Evolutionary conservation across 2,113 vertebrate species (phyloP).

Genomic region (Rhynchomys soricoides): DNA sequence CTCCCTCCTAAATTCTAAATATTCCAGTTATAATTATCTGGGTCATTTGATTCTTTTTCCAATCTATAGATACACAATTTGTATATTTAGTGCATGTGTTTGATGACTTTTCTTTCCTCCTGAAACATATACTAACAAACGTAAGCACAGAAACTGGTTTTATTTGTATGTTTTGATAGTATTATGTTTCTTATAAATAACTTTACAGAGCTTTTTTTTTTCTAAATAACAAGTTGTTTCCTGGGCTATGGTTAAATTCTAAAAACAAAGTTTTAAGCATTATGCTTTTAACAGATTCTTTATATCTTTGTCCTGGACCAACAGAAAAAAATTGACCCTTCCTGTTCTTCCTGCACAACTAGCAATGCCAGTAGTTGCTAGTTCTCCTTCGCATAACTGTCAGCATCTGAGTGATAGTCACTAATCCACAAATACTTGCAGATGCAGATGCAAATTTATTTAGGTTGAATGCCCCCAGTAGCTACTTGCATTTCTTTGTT

Average conservation of each 20-base stretch:
- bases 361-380: neutral
- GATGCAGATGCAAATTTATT: conserved; percentile 70
- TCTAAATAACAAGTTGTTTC: neutral
- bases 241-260: neutral
- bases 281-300: neutral
- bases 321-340: neutral
- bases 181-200: neutral
- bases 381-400: neutral
- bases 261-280: conserved; percentile 43
- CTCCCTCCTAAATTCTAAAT: neutral
- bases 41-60: neutral
- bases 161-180: neutral
- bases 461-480: conserved; percentile 68
- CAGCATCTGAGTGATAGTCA: conserved; percentile 9
- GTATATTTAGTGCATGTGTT: conserved; percentile 18
- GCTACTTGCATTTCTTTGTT: conserved; percentile 63
- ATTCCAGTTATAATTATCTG: neutral
- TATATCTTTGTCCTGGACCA: neutral
- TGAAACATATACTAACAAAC: conserved; percentile 28
- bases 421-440: conserved; percentile 35
- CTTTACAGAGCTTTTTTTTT: neutral
- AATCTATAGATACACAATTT: conserved; percentile 5
- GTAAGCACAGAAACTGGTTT: conserved; percentile 6
- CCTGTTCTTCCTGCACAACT: neutral
- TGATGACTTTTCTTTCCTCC: neutral